Conservation (phyloP, 2,888 invertebrate genomes). For the Chironomus tentans region DNA sequence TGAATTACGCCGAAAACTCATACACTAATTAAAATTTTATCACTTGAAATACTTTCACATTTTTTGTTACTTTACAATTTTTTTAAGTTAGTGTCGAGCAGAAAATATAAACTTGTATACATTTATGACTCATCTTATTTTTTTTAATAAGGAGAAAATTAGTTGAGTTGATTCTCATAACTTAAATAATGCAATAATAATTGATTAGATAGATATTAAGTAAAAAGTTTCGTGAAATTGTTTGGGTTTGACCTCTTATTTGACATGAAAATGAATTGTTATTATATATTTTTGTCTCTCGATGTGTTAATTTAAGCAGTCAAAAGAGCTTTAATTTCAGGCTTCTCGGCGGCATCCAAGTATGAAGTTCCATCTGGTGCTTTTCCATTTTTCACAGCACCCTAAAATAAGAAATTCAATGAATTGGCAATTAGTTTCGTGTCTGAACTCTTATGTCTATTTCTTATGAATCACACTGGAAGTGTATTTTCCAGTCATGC, state of each 20-base stretch:
- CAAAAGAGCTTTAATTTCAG: slow-evolving; percentile 76
- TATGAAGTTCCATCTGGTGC: slow-evolving; percentile 84
- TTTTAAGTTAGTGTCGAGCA: not conserved
- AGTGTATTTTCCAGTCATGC: no score
- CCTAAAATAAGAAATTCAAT: slow-evolving; percentile 46
- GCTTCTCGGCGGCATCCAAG: slow-evolving; percentile 81
- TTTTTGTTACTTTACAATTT: not conserved
- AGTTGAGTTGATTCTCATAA: no score
- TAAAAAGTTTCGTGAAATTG: no score
- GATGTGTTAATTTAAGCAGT: not conserved
- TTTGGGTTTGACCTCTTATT: no score
- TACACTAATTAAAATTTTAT: not conserved
- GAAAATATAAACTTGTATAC: not conserved
- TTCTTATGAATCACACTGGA: no score
- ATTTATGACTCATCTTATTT: no score
- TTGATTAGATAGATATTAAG: no score
- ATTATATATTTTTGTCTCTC: no score
- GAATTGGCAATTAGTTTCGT: slow-evolving; percentile 17
- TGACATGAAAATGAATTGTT: no score
- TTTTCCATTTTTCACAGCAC: slow-evolving; percentile 69
- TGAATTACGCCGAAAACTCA: not conserved
- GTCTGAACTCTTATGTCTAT: no score
- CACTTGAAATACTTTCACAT: not conserved
- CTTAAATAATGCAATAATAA: no score
- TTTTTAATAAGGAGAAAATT: no score